Conservation (phyloP, 2,888 invertebrate genomes). For the Sturmia bella region DNA sequence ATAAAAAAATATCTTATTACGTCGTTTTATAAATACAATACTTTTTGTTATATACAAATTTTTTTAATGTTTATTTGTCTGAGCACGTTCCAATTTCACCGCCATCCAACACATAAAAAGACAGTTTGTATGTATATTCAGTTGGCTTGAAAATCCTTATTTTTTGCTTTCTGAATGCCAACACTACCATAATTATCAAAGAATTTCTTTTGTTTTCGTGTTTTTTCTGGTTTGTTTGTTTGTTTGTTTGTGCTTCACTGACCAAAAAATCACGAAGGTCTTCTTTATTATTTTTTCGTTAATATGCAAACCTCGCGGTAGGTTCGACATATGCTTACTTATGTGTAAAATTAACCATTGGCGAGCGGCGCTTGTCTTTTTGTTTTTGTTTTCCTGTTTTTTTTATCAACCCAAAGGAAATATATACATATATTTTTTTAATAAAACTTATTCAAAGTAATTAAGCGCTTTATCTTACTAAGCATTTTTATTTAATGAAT, state of each 20-base stretch:
- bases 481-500: no score
- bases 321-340: constrained; percentile 58
- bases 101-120: constrained; percentile 9
- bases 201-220: constrained; percentile 50
- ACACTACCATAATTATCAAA: constrained; percentile 67
- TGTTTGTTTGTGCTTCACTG: constrained; percentile 16
- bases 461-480: constrained; percentile 9
- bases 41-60: constrained; percentile 46
- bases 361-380: constrained; percentile 63
- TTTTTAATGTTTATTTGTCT: constrained; percentile 59
- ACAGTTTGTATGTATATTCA: neutral
- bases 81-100: constrained; percentile 64
- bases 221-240: neutral
- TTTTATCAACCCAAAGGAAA: constrained; percentile 16
- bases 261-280: constrained; percentile 51
- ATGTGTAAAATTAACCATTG: constrained; percentile 62
- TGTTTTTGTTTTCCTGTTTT: constrained; percentile 37
- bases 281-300: constrained; percentile 39
- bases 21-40: constrained; percentile 53
- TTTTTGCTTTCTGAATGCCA: constrained; percentile 38
- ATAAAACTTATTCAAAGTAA: neutral
- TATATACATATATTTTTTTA: neutral
- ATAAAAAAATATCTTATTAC: constrained; percentile 59
- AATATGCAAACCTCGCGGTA: constrained; percentile 67
- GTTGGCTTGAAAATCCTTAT: constrained; percentile 32